Evolutionary conservation across 2,113 vertebrate species (phyloP).

Genomic region (Indicator indicator): DNA sequence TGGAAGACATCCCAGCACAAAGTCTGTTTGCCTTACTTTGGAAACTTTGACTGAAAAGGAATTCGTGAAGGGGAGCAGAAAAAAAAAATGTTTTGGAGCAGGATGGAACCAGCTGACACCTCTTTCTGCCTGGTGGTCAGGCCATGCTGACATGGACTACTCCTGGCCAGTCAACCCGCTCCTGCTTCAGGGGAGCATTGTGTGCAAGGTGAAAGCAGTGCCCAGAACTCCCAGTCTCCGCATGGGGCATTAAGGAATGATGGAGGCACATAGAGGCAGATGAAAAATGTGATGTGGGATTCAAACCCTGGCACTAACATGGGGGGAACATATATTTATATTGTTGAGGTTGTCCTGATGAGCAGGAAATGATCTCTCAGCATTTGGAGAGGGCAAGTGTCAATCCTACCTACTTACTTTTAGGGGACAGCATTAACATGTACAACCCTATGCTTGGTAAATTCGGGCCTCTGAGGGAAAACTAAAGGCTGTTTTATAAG

Average conservation of each 20-base stretch:
- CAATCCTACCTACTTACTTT: not conserved
- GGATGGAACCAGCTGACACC: not conserved
- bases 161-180: not conserved
- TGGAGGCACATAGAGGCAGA: not conserved
- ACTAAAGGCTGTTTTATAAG: not conserved
- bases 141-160: not conserved
- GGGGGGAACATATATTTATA: not conserved
- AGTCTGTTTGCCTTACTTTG: constrained; percentile 40
- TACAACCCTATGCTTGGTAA: not conserved
- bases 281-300: not conserved
- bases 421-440: not conserved
- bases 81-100: not conserved
- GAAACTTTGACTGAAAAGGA: not conserved
- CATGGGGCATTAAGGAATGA: not conserved
- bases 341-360: not conserved
- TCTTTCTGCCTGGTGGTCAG: not conserved
- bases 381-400: not conserved
- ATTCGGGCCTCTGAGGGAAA: not conserved
- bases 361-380: not conserved
- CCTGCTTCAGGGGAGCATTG: not conserved
- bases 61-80: not conserved
- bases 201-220: not conserved
- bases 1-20: constrained; percentile 12
- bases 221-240: not conserved
- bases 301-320: not conserved